Evolutionary conservation across 2,113 vertebrate genomes (phyloP).

Genomic region (Otolemur garnettii): DNA sequence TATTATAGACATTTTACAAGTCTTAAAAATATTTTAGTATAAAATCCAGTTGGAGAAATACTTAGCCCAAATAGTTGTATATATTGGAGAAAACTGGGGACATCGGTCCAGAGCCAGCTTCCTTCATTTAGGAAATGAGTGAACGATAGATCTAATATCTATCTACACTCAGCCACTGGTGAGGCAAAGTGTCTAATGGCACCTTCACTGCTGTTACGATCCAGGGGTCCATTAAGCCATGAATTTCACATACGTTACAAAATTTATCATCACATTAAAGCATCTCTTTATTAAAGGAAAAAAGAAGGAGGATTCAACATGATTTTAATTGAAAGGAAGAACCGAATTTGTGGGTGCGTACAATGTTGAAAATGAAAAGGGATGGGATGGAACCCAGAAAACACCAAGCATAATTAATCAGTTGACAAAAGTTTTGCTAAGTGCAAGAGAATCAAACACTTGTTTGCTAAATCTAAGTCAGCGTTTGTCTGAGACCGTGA

Average conservation of each 20-base stretch:
- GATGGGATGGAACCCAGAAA: constrained; percentile 23
- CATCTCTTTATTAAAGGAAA: constrained; percentile 30
- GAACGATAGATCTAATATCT: no score
- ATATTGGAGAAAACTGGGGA: neutral
- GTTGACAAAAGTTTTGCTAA: neutral
- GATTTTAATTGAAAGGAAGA: constrained; percentile 41
- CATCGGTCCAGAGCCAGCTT: neutral
- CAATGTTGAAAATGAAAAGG: neutral
- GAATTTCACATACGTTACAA: constrained; percentile 33
- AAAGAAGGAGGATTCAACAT: neutral
- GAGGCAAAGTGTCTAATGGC: neutral
- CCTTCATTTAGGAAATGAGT: neutral
- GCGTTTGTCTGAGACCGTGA: neutral
- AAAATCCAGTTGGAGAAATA: constrained; percentile 24
- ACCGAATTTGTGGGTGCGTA: neutral
- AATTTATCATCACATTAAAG: constrained; percentile 1
- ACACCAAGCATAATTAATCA: constrained; percentile 14
- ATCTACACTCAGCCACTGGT: neutral
- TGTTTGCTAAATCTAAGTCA: neutral
- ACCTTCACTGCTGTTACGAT: neutral
- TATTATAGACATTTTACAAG: neutral
- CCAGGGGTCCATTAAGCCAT: neutral
- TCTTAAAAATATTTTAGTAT: constrained; percentile 6
- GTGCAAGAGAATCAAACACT: neutral
- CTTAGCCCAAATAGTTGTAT: neutral